A percentile compares a stretch with the other conserved stretches of the same genome.
Evolutionary conservation across 2,797 vertebrate genomes (phyloP).

Genomic region (Sphaeramia orbicularis): DNA sequence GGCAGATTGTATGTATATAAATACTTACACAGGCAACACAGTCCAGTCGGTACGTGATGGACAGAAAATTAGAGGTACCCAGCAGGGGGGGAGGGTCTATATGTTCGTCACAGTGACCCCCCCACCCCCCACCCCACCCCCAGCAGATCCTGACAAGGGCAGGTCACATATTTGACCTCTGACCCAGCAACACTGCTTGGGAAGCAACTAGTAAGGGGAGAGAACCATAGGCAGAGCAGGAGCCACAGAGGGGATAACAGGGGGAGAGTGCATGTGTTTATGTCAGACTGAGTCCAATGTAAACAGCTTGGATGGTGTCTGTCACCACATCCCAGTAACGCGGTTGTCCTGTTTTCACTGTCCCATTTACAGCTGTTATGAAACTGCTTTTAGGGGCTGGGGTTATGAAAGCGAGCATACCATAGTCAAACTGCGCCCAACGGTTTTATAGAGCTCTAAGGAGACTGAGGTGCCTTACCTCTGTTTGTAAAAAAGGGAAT

Average conservation of each 20-base stretch:
- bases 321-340: conserved; percentile 59
- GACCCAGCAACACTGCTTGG: conserved; percentile 35
- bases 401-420: conserved; percentile 43
- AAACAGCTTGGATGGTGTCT: conserved; percentile 70
- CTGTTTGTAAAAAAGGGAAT: conserved; percentile 45
- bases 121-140: conserved; percentile 1
- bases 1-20: conserved; percentile 15
- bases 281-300: conserved; percentile 53
- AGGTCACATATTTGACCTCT: conserved; percentile 72
- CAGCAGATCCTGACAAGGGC: conserved; percentile 57
- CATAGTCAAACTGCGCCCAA: conserved; percentile 23
- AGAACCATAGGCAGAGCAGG: neutral
- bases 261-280: conserved; percentile 56
- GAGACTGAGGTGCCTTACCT: conserved; percentile 21
- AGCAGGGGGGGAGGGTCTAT: conserved; percentile 22
- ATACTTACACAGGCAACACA: conserved; percentile 11
- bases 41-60: neutral
- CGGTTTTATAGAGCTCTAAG: conserved; percentile 36
- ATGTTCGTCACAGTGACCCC: conserved; percentile 47
- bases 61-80: neutral
- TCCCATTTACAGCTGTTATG: conserved; percentile 61
- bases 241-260: conserved; percentile 1
- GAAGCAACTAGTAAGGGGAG: conserved; percentile 11
- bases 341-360: conserved; percentile 60
- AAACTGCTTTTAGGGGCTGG: conserved; percentile 42